These are phyloP conservation scores for Xenotilapia longispinis DNA, from an alignment of 2,113 vertebrate species.

Conservation along the genomic window DNA sequence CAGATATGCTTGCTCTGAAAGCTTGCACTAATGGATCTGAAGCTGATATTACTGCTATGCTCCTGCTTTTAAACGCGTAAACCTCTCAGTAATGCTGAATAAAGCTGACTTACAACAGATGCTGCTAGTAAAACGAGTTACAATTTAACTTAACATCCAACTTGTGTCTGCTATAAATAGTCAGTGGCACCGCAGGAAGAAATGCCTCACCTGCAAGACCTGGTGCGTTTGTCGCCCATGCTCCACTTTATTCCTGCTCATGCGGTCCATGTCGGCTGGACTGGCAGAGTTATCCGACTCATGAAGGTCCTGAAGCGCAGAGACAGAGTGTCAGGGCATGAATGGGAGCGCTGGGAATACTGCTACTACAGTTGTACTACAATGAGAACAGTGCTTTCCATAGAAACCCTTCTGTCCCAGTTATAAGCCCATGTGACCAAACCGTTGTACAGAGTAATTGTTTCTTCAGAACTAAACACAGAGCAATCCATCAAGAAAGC, in stretches of 20 bases:
- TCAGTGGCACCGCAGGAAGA: background rate
- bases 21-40: background rate
- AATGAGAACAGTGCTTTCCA: constrained; percentile 65
- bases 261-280: constrained; percentile 60
- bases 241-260: constrained; percentile 47
- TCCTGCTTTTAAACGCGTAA: background rate
- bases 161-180: background rate
- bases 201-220: constrained; percentile 69
- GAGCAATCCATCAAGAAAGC: constrained; percentile 8
- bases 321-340: background rate
- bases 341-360: constrained; percentile 52
- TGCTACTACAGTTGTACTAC: constrained; percentile 60
- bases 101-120: background rate
- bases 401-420: constrained; percentile 62
- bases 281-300: constrained; percentile 54
- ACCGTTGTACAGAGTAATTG: constrained; percentile 53
- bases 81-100: background rate
- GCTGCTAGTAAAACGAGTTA: background rate
- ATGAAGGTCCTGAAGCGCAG: constrained; percentile 59
- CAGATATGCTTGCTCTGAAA: background rate
- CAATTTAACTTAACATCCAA: background rate
- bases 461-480: constrained; percentile 22
- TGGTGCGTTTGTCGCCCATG: constrained; percentile 66
- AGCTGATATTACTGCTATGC: background rate
- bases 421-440: constrained; percentile 59